Percentiles rank a stretch among this genome's conserved stretches.
These are phyloP conservation scores for Varecia variegata DNA, from an alignment of 2,797 vertebrate species.

Conservation along the genomic window DNA sequence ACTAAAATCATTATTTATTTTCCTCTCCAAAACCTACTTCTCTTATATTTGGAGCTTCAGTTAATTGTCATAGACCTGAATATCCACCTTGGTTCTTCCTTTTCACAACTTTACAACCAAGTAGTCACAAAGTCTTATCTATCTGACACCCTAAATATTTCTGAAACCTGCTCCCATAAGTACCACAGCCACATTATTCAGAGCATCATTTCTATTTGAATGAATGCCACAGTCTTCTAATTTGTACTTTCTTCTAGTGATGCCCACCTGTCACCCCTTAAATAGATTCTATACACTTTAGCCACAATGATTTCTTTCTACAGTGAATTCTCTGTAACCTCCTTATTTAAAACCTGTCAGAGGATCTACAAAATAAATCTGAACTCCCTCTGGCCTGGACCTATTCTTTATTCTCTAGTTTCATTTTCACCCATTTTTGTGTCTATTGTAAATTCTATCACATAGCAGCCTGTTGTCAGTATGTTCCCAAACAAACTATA, in stretches of 20 bases:
- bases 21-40: neutral
- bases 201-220: neutral
- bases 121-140: neutral
- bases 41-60: neutral
- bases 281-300: neutral
- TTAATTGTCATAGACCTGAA: neutral
- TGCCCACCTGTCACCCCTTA: neutral
- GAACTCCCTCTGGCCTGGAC: neutral
- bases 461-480: neutral
- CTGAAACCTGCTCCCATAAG: neutral
- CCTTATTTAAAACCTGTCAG: neutral
- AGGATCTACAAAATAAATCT: neutral
- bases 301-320: neutral
- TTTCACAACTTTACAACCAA: neutral
- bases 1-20: neutral
- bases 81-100: neutral
- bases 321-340: neutral
- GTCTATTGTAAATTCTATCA: neutral
- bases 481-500: neutral
- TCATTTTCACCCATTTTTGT: neutral
- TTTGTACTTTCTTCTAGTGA: neutral
- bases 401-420: neutral
- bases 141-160: conserved; percentile 6
- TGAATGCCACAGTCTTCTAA: neutral
- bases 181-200: neutral